Evolutionary conservation across 2,797 vertebrate species (phyloP).

Genomic region (Artibeus jamaicensis): DNA sequence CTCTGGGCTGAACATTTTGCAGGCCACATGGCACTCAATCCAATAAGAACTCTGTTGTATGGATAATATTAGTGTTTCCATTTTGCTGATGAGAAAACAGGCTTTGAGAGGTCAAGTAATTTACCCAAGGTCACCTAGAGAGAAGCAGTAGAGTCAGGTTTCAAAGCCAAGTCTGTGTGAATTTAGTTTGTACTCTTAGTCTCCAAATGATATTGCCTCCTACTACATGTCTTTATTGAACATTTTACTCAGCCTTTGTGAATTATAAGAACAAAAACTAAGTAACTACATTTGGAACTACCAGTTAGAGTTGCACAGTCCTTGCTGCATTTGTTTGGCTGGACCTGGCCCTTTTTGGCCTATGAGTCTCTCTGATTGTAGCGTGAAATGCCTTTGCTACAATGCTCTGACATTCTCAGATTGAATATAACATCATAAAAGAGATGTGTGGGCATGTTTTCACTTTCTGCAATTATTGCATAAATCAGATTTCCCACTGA

Average conservation of each 20-base stretch:
- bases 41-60: not conserved
- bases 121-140: not conserved
- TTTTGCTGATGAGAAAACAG: not conserved
- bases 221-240: not conserved
- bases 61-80: not conserved
- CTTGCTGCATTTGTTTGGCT: not conserved
- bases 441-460: not conserved
- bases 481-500: not conserved
- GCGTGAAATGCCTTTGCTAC: not conserved
- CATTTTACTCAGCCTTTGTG: not conserved
- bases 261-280: slow-evolving; percentile 7
- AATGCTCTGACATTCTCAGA: not conserved
- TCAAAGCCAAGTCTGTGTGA: not conserved
- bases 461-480: not conserved
- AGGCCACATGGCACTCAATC: not conserved
- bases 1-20: not conserved
- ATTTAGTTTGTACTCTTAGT: not conserved
- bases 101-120: not conserved
- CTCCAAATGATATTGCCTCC: not conserved
- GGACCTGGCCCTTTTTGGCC: not conserved
- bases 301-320: not conserved
- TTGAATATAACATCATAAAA: not conserved
- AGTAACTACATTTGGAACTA: not conserved
- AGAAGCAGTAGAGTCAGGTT: not conserved
- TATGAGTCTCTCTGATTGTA: not conserved